A percentile compares a stretch with the other conserved stretches of the same genome.
These are phyloP conservation scores for Mycalesis mineus DNA, from an alignment of 2,888 invertebrate species.

Conservation along the genomic window DNA sequence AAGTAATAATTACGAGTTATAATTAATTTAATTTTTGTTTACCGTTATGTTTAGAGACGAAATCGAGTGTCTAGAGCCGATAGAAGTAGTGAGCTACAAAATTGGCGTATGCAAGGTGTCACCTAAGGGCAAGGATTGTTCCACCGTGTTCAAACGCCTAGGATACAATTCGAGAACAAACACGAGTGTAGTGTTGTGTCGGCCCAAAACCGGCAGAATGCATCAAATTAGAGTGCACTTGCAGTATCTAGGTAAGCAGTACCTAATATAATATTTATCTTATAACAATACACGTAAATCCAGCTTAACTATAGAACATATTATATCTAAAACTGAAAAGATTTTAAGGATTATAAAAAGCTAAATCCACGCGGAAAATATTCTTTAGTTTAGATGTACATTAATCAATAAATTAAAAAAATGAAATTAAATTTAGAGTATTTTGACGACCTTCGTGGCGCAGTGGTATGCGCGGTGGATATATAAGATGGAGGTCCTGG, in stretches of 20 bases:
- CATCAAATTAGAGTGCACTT: conserved; percentile 99
- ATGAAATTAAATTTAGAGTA: too few species aligned
- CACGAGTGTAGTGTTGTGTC: conserved; percentile 95
- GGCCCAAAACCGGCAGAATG: conserved; percentile 97
- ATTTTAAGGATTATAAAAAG: too few species aligned
- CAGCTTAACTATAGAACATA: too few species aligned
- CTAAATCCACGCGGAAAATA: too few species aligned
- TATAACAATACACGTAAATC: too few species aligned
- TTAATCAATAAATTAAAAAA: too few species aligned
- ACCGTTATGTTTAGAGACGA: conserved; percentile 77
- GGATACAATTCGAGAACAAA: conserved; percentile 92
- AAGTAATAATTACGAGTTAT: too few species aligned
- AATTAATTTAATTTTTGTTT: background rate
- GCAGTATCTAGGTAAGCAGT: conserved; percentile 91
- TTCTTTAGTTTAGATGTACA: too few species aligned
- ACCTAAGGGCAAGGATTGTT: conserved; percentile 94
- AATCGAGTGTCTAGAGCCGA: conserved; percentile 92
- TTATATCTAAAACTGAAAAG: too few species aligned
- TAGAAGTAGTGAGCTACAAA: conserved; percentile 96
- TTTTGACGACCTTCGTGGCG: too few species aligned
- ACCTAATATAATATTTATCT: background rate
- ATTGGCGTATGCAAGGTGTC: conserved; percentile 97
- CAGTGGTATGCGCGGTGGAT: too few species aligned
- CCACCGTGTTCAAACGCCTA: conserved; percentile 92
- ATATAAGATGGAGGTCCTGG: too few species aligned